Conservation (phyloP, 2,888 invertebrate species). For the Caenorhabditis plicata region DNA sequence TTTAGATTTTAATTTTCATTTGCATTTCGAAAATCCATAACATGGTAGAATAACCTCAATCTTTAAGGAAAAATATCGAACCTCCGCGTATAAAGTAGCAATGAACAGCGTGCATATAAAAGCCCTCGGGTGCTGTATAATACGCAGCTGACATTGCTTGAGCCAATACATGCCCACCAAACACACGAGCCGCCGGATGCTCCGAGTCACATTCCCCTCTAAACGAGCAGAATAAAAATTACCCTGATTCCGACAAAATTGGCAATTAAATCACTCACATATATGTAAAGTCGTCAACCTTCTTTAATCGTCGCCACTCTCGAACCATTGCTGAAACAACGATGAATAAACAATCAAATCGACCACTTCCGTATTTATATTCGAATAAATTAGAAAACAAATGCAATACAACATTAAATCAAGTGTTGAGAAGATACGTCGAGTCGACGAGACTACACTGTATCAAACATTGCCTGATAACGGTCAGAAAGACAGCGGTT, state of each 20-base stretch:
- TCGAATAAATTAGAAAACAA: too few species aligned
- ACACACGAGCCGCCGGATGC: constrained; percentile 49
- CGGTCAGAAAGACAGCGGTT: too few species aligned
- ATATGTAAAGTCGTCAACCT: constrained; percentile 44
- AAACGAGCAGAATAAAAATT: constrained; percentile 2
- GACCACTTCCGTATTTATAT: too few species aligned
- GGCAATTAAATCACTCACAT: constrained; percentile 26
- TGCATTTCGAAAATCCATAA: too few species aligned
- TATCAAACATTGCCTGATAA: too few species aligned
- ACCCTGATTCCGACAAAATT: neutral
- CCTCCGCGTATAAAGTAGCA: constrained; percentile 56
- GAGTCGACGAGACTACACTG: too few species aligned
- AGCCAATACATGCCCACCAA: constrained; percentile 49
- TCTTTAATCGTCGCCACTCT: constrained; percentile 44
- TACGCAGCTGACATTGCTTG: constrained; percentile 56
- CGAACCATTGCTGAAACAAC: too few species aligned
- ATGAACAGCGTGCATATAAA: constrained; percentile 53
- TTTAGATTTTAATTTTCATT: too few species aligned
- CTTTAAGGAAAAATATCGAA: constrained; percentile 6
- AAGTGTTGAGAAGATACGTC: too few species aligned
- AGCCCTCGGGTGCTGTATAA: constrained; percentile 51
- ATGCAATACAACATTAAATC: too few species aligned
- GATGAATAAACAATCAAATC: too few species aligned
- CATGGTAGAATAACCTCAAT: too few species aligned
- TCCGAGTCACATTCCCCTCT: constrained; percentile 51